phyloP scores from a whole-genome alignment of 2,797 vertebrate genomes.

The Sebastolobus alascanus region DNA sequence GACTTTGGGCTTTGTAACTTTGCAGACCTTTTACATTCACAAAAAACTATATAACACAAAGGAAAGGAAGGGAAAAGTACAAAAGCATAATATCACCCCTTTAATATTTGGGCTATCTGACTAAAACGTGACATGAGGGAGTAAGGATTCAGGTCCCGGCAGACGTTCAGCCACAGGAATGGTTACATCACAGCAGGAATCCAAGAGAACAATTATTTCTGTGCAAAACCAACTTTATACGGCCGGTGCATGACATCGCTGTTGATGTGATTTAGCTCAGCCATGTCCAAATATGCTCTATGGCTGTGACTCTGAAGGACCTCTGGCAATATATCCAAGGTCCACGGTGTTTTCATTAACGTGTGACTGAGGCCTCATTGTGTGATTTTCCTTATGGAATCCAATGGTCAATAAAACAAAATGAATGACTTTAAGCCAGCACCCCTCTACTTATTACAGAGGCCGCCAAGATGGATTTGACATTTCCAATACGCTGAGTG shows the following conservation, averaged over 20 bases:
- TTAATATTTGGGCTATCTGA: slow-evolving; percentile 36
- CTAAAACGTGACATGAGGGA: slow-evolving; percentile 22
- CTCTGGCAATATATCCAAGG: slow-evolving; percentile 69
- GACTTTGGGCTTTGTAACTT: no score
- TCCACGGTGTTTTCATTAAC: slow-evolving; percentile 74
- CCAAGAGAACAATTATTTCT: slow-evolving; percentile 60
- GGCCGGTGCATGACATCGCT: slow-evolving; percentile 53
- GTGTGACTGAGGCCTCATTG: slow-evolving; percentile 58
- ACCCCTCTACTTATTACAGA: slow-evolving; percentile 74
- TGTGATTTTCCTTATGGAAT: slow-evolving; percentile 78
- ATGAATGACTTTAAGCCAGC: slow-evolving; percentile 77
- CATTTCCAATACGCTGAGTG: slow-evolving; percentile 85
- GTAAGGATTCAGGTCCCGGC: slow-evolving; percentile 45
- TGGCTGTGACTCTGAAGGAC: slow-evolving; percentile 56
- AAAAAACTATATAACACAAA: no score
- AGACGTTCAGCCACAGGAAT: slow-evolving; percentile 34
- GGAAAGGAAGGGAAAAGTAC: no score
- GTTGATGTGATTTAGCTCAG: slow-evolving; percentile 72
- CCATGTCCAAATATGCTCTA: slow-evolving; percentile 63
- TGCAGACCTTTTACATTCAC: no score
- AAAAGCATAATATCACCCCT: neutral
- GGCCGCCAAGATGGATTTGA: slow-evolving; percentile 83
- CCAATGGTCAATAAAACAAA: slow-evolving; percentile 82
- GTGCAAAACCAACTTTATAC: slow-evolving; percentile 57
- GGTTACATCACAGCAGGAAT: slow-evolving; percentile 40